Evolutionary conservation across 1,140 invertebrate species (phyloP), one percentile per base, ranked within the genome.

Genomic region (Drosophila athabasca): DNA sequence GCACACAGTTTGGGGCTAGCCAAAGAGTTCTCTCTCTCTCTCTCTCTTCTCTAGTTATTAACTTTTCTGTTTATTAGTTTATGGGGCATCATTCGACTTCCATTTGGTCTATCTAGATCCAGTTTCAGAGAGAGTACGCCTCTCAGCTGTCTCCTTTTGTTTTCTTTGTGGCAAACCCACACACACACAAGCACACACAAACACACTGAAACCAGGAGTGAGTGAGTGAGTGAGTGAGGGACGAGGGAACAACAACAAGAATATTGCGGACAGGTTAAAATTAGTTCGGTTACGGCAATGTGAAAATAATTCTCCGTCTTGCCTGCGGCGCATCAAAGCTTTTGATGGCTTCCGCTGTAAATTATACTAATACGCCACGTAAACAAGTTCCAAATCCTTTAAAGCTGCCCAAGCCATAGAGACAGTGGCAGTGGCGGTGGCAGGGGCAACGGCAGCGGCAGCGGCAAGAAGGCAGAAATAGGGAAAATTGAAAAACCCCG

Each of bases 321-420:
- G 81, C 82, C 81, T 87, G 82, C 61, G 78, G 81, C 81, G 59
- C 69, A 53, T 81, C 74, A 70, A 66, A 85, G 59, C 78, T 83
- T 85, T 85, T 85, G 82, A 87, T 85, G 82, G 82, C 78, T 85
- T 85, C 74, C 83, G 82, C 64, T 85, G 59, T 66, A 87, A 87
- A 87, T 87, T 78, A 82, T 71, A 82, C 69, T 85, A 85, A 85
- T 85, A 82, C 78, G 79, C 76, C 83, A 88, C 83, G 79, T 87
- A 89, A 87, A 87, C 83, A 87, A 83, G 60, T 72, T 68, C 66
- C 84, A 84, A 89, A 87, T 89, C 79, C 83, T 79, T 88, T 82
- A 87, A 87, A 89, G 79, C 76, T 72, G 45, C 66, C 35, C 62
- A 51, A 41, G 65, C 81, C 73, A 74, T 61, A 44, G 24, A 26